Percentiles rank a stretch among this genome's conserved stretches.
These are phyloP conservation scores for Platalea minor DNA, from an alignment of 2,797 vertebrate species.

Conservation along the genomic window DNA sequence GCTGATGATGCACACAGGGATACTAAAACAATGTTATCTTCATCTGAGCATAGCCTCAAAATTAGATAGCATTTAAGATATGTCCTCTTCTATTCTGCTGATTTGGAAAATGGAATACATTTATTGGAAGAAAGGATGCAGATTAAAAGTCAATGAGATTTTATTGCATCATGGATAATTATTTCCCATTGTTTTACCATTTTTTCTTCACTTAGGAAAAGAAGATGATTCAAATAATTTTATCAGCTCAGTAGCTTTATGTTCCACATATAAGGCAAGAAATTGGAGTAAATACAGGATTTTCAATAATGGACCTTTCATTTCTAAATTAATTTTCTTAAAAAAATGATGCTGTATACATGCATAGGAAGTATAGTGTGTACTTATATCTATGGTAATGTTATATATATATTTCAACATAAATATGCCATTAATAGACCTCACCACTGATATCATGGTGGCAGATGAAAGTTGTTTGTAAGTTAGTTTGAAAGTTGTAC, in stretches of 20 bases:
- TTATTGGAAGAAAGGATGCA: conserved; percentile 15
- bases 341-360: background rate
- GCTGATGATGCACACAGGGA: conserved; percentile 15
- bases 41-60: conserved; percentile 34
- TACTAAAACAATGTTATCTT: conserved; percentile 25
- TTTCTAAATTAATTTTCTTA: background rate
- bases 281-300: background rate
- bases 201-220: conserved; percentile 21
- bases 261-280: background rate
- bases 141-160: conserved; percentile 58
- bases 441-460: background rate
- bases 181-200: conserved; percentile 36
- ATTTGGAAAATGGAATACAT: conserved; percentile 22
- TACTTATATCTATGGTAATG: background rate
- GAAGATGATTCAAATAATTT: background rate
- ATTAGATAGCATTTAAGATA: conserved; percentile 40
- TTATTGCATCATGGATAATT: conserved; percentile 49
- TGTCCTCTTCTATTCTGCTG: conserved; percentile 27
- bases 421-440: background rate
- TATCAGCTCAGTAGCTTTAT: conserved; percentile 19
- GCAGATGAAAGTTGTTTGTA: background rate
- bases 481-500: background rate
- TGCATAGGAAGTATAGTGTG: background rate
- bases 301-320: background rate
- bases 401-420: background rate